phyloP scores from a whole-genome alignment of 2,888 invertebrate species.

The Campoletis raptor region DNA sequence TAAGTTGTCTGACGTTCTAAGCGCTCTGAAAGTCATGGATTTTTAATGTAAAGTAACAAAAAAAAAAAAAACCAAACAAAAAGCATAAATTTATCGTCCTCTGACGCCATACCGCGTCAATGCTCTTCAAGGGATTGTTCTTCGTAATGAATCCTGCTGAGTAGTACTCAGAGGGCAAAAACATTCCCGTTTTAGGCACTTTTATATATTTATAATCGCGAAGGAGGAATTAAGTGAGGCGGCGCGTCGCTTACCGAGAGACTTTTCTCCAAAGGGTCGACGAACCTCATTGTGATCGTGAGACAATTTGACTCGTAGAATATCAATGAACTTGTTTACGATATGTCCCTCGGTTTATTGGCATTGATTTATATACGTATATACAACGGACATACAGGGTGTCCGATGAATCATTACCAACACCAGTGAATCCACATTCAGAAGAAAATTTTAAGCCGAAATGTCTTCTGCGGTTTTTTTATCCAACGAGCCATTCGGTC shows the following conservation, averaged over 20 bases:
- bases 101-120: slow-evolving; percentile 1
- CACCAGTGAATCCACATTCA: neutral
- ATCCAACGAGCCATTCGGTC: too few species aligned
- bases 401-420: neutral
- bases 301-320: slow-evolving; percentile 43
- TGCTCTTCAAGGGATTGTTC: neutral
- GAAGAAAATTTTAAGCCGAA: neutral
- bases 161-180: neutral
- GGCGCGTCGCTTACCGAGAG: slow-evolving; percentile 4
- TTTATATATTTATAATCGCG: slow-evolving; percentile 20
- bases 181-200: neutral
- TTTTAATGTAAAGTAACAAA: neutral
- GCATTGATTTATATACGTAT: slow-evolving; percentile 15
- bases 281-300: slow-evolving; percentile 56
- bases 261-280: slow-evolving; percentile 9
- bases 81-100: neutral
- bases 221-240: slow-evolving; percentile 19
- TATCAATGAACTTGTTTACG: slow-evolving; percentile 61
- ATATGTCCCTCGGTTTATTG: slow-evolving; percentile 41
- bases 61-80: neutral
- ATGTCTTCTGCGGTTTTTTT: neutral
- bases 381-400: neutral
- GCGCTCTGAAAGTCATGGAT: neutral
- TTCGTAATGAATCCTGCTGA: neutral
- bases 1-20: neutral